Evolutionary conservation across 2,113 vertebrate species (phyloP), one percentile per base, ranked within the genome.

Genomic region (Poecilia latipinna): DNA sequence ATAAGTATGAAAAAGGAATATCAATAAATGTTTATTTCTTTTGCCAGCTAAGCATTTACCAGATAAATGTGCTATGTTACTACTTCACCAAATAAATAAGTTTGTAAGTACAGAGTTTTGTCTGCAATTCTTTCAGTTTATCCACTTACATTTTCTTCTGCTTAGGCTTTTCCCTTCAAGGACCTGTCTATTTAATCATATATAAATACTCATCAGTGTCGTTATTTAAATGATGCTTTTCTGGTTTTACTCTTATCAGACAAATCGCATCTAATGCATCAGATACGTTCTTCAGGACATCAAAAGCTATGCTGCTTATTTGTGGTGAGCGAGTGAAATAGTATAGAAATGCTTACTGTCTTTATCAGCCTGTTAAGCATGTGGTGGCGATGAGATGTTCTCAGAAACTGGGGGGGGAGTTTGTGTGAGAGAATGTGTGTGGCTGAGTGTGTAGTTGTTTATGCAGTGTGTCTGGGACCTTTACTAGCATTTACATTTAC

Each of bases 31-130:
- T 70, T 44, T 19, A 28, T 57, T n/a, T 54, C 5, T 0, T 63
- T 61, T 66, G 39, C 60, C 19, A 60, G 65, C 17, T 15, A 72
- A 24, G 12, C 28, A 31, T 74, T 24, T 28, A 62, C 71, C 26
- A 39, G 26, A 68, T 73, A 5, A 64, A 39, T 42, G 61, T 73
- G 8, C 8, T 1, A 42, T 73, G 42, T 76, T 60, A 65, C 7
- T 31, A 64, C 26, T 42, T 28, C 22, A 69, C 65, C 60, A 68
- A 80, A 77, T 80, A 74, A 82, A 82, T 17, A 71, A 65, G 35
- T 19, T 57, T 62, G 31, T 19, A 42, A n/a, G 63, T 8, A 63
- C 10, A 29, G 24, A 2, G 29, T 22, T 63, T 1, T 12, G 1
- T 42, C 65, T 12, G 12, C 4, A 26, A 12, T 68, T 64, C 2